Conservation (phyloP, 2,888 invertebrate genomes). For the Synanthedon vespiformis region DNA sequence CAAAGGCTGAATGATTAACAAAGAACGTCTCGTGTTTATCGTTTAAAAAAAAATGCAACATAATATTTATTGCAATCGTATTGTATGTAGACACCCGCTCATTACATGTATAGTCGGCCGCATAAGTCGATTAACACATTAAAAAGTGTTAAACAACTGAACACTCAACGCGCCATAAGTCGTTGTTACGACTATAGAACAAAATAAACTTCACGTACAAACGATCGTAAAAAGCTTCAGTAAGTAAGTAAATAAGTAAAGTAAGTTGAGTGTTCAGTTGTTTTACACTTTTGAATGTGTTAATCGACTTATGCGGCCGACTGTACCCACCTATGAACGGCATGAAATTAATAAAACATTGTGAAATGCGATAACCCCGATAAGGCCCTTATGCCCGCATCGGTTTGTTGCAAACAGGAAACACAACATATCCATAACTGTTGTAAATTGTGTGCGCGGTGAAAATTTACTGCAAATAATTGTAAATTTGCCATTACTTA, state of each 20-base stretch:
- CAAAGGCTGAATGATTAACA: too few relatives aligned
- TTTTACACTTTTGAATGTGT: too few relatives aligned
- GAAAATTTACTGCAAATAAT: slow-evolving; percentile 11
- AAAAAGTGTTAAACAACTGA: too few relatives aligned
- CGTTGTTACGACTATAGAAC: too few relatives aligned
- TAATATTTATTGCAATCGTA: neutral
- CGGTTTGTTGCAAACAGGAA: slow-evolving; percentile 1
- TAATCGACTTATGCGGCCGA: too few relatives aligned
- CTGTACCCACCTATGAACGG: neutral
- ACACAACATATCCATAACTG: neutral
- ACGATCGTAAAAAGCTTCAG: too few relatives aligned
- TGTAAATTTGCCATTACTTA: slow-evolving; percentile 4
- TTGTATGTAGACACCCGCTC: neutral
- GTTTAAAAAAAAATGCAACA: neutral
- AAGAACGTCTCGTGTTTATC: too few relatives aligned
- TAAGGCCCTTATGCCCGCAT: slow-evolving; percentile 3
- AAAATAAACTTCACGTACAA: too few relatives aligned
- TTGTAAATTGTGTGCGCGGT: neutral
- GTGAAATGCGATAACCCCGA: neutral
- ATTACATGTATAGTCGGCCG: neutral
- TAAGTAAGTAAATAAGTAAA: too few relatives aligned
- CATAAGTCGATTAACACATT: too few relatives aligned
- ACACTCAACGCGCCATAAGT: too few relatives aligned
- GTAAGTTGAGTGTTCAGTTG: too few relatives aligned
- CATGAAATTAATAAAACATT: neutral